Conservation (phyloP, 2,797 vertebrate genomes). For the Crax fasciolata region DNA sequence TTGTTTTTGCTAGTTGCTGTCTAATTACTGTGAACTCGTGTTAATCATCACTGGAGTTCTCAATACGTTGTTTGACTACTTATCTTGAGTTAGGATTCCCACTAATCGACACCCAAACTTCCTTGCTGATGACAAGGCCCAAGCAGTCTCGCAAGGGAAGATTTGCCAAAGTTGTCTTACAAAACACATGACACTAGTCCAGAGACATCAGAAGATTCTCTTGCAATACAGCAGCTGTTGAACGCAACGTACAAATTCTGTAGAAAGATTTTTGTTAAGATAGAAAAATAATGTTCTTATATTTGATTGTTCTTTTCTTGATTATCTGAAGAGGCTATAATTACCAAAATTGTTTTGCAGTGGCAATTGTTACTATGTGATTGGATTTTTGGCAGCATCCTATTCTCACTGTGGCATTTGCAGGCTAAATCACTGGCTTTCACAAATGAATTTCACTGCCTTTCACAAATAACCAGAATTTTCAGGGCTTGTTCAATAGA, state of each 20-base stretch:
- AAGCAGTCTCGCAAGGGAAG: not conserved
- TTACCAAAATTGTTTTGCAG: conserved; percentile 14
- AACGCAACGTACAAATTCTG: not conserved
- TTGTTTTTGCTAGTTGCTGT: not conserved
- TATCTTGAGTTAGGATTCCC: not conserved
- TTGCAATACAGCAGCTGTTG: not conserved
- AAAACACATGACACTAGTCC: fast-evolving
- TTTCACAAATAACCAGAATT: not conserved
- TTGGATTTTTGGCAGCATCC: conserved; percentile 13
- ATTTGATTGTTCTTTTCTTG: not conserved
- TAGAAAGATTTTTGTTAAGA: not conserved
- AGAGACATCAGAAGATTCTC: not conserved
- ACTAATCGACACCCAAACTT: not conserved
- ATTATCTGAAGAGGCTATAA: not conserved
- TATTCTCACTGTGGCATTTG: not conserved
- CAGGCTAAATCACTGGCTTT: conserved; percentile 12
- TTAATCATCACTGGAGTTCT: not conserved
- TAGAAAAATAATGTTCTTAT: not conserved
- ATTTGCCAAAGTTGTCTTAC: not conserved
- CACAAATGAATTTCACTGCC: not conserved
- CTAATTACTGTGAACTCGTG: not conserved
- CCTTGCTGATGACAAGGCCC: not conserved
- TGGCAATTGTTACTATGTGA: not conserved
- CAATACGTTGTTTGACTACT: not conserved
- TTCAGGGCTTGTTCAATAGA: not conserved